Percentiles rank a stretch among this genome's conserved stretches.
Evolutionary conservation across 2,113 vertebrate species (phyloP).

Genomic region (Ailuropoda melanoleuca): DNA sequence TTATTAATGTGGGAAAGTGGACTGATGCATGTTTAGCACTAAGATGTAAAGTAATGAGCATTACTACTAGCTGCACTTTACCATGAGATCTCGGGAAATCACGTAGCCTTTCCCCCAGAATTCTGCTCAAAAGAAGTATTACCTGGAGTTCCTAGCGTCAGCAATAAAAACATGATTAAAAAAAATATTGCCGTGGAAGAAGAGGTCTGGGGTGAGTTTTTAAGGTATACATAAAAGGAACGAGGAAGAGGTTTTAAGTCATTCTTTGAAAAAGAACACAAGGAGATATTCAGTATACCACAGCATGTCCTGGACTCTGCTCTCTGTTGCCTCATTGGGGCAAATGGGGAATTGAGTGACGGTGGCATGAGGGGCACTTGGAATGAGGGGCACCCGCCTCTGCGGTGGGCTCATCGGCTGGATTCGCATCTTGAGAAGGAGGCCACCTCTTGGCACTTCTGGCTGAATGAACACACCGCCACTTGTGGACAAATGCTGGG

Average conservation of each 20-base stretch:
- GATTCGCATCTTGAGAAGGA: not conserved
- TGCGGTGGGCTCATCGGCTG: not conserved
- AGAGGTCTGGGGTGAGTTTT: not conserved
- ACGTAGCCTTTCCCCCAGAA: not conserved
- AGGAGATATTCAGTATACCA: not conserved
- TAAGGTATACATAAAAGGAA: not conserved
- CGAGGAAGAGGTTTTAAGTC: not conserved
- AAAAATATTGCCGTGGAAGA: not conserved
- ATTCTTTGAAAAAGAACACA: not conserved
- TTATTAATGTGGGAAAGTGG: not conserved
- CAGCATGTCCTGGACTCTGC: not conserved
- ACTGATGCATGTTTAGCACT: not conserved
- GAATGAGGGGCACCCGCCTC: fast-evolving
- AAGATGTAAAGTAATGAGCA: slow-evolving; percentile 28
- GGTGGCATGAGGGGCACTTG: not conserved
- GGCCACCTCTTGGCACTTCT: not conserved
- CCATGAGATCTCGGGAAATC: not conserved
- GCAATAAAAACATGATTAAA: not conserved
- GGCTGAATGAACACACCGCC: not conserved
- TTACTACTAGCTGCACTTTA: not conserved
- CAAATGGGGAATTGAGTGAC: not conserved
- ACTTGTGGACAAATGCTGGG: too few species aligned
- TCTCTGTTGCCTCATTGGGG: not conserved
- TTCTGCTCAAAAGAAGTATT: slow-evolving; percentile 2
- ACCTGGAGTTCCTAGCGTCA: not conserved